Base-by-base conservation (phyloP, 2,113 vertebrate genomes). In the Dicerorhinus sumatrensis region DNA sequence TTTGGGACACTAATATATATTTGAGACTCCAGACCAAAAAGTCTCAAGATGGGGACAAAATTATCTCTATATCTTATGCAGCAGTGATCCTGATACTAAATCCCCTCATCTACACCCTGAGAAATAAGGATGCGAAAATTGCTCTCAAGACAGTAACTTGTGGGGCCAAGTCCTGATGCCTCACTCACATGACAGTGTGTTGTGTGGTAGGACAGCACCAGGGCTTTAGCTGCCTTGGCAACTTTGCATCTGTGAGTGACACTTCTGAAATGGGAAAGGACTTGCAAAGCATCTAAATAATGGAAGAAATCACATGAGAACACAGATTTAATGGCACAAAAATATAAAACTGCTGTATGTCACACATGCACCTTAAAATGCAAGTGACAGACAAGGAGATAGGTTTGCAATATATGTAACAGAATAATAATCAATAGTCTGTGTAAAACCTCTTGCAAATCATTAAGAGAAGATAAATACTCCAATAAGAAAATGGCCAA, bases 1-100 rank as follows among this genome's bases (percentile, higher is more conserved):
- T 98, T 97, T 96, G 97, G 95, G 36, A 97, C 94, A 23, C 58
- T 94, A n/a, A 96, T 95, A 36, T 94, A 89, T 86, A 96, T 96
- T 93, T 97, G 80, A 93, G 69, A 72, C 94, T 94, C 9, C 83
- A 96, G 39, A 79, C 81, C 27, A 95, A 94, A 76, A 62, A 60
- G 21, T 25, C 93, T 70, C 70, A 83, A 42, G 75, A 96, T n/a
- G 75, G 42, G 4, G 79, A 97, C 62, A 97, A 96, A 70, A 88
- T 96, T 60, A 56, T 95, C 42, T 98, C 95, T 46, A 31, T 95
- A 58, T 75, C 97, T 75, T 98, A 97, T 94, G 82, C 85, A 63
- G 82, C 95, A 42, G 89, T 98, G 67, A 54, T 14, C 51, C 95
- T 95, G 7, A 90, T 97, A 69, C 42, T 98, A 31, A 98, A 95